phyloP scores from a whole-genome alignment of 2,113 vertebrate species.

The Cyanistes caeruleus region DNA sequence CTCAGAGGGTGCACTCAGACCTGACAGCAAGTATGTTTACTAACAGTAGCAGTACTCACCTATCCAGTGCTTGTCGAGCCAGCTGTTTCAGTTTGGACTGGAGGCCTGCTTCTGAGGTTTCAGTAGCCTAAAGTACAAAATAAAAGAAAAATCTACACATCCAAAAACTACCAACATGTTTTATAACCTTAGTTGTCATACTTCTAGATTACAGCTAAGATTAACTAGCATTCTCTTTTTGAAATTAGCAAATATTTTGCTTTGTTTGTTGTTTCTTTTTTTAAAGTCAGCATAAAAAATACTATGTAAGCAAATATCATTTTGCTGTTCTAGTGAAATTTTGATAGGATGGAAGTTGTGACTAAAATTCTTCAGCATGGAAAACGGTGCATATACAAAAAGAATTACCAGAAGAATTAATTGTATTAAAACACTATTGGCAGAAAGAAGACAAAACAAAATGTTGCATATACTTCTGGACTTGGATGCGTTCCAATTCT shows the following conservation, averaged over 20 bases:
- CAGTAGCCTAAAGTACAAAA: constrained; percentile 82
- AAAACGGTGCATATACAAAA: not conserved
- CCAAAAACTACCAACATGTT: not conserved
- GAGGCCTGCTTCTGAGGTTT: constrained; percentile 88
- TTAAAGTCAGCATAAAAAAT: not conserved
- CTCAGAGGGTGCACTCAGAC: not conserved
- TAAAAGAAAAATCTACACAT: not conserved
- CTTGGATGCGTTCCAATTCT: not conserved
- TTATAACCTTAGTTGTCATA: not conserved
- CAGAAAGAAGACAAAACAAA: not conserved
- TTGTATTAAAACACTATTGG: not conserved
- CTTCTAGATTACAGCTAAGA: not conserved
- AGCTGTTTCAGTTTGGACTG: constrained; percentile 95
- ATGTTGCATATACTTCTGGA: not conserved
- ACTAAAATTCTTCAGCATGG: not conserved
- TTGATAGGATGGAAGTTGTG: not conserved
- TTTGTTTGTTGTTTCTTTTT: not conserved
- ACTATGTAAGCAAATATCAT: not conserved
- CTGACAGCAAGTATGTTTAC: not conserved
- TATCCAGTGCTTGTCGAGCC: constrained; percentile 93
- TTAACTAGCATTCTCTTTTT: not conserved
- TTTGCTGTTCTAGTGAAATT: not conserved
- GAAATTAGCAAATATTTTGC: not conserved
- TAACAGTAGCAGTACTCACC: constrained; percentile 71
- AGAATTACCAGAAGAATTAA: not conserved